These are phyloP conservation scores for Cynopterus brachyotis DNA, from an alignment of 2,113 vertebrate genomes.

Conservation along the genomic window DNA sequence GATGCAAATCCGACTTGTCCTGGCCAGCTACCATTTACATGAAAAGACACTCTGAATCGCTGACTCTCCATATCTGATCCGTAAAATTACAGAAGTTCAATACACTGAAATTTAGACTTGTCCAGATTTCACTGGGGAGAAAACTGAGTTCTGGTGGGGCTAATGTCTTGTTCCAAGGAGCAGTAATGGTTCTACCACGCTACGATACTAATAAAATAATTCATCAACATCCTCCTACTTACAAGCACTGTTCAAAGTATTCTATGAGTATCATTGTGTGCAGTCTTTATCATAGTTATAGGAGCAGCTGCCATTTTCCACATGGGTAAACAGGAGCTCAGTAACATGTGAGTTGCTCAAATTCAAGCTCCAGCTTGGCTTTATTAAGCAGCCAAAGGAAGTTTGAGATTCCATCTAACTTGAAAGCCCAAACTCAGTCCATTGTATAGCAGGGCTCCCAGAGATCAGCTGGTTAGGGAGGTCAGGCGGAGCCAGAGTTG, in stretches of 20 bases:
- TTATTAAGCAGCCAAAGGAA: background rate
- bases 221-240: background rate
- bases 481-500: background rate
- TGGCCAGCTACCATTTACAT: background rate
- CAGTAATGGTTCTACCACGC: background rate
- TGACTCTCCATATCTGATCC: background rate
- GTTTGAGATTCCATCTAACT: background rate
- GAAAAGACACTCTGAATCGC: background rate
- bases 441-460: rapidly evolving
- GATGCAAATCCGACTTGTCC: background rate
- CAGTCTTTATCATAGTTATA: background rate
- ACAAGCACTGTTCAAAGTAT: background rate
- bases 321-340: background rate
- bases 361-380: background rate
- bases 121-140: background rate
- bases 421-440: background rate
- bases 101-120: background rate
- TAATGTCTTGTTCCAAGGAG: background rate
- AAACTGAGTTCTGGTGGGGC: background rate
- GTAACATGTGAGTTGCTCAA: background rate
- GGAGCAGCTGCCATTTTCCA: background rate
- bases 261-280: background rate
- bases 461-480: background rate
- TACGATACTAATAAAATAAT: background rate
- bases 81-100: background rate